Base-by-base conservation (phyloP, 2,888 invertebrate genomes). In the Drosophila sordidula region DNA sequence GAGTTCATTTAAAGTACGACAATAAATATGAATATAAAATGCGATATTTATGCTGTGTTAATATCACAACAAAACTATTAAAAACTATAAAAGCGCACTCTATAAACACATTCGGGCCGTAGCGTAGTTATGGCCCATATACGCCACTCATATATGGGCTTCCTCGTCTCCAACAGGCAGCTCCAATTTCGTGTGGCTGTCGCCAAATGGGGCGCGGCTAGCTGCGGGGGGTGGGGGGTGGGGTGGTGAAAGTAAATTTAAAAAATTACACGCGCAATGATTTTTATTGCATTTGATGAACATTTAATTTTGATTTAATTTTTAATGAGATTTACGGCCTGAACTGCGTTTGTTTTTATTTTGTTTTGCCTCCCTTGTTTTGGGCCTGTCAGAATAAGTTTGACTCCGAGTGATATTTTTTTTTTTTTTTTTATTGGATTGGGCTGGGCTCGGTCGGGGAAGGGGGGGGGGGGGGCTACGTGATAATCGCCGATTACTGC, bases 271-370 rank as follows among this genome's bases (percentile, higher is more conserved):
- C 61, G 76, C 72, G 51, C 72, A 56, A 68, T 77, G 80, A 75
- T 62, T 86, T 86, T 86, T 86, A 83, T 83, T 81, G 77, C 74
- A 86, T 76, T 86, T 81, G 83, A 83, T 76, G 77, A 83, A 69
- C 80, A 81, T 83, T 86, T 86, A 73, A 81, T 81, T 81, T 86
- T 80, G 84, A 81, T 81, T 86, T 86, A 80, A 86, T 86, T 81
- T 86, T 81, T 80, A 81, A 80, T 86, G 80, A 86, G 80, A 78
- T 73, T 78, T 78, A 62, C 73, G 63, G 63, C 61, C 72, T 52
- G 59, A 41, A 25, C 14, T 54, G 42, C 16, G 25, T 25, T 36
- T 54, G 22, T 34, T 52, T 32, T 22, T 41, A 18, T 18, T 18
- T 18, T 18, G 34, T 22, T 39, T 50, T 25, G 29, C 22, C 34